Base-by-base conservation (phyloP, 2,797 vertebrate genomes). In the Bradypodion ventrale region DNA sequence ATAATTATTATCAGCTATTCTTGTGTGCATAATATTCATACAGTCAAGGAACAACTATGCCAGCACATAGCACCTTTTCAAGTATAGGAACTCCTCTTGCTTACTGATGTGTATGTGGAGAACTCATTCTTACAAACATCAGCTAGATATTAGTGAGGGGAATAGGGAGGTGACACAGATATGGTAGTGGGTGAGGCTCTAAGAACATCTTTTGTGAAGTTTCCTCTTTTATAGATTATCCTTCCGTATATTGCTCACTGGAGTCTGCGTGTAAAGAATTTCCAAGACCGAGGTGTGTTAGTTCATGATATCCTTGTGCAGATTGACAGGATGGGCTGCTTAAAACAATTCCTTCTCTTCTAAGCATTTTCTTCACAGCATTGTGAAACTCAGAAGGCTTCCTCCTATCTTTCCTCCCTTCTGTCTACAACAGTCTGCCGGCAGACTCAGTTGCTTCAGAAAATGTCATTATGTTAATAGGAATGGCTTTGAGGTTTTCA, bases 391-490 rank as follows among this genome's bases (percentile, higher is more conserved):
- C 15, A 46, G 46, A 60, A 69, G 44, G 6, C 42, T 73, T 75
- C 29, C 49, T 75, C 49, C 78, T 68, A 68, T 85, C 84, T 69
- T 69, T 69, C 8, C 13, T 68, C 21, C 63, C 63, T 81, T 81
- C 83, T 79, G 68, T 73, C 56, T 76, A 52, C 63, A 66, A 16
- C 52, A 85, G 78, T 70, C 42, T 81, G 78, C 56, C 19, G 19
- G 12, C n/a, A 81, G 42, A 37, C 25, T n/a, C 74, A 69, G 63
- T 40, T 85, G 78, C 63, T 85, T 75, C 49, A 75, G 40, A 69
- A 85, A 85, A 62, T 85, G 52, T 85, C 79, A 81, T 76, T 85
- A 85, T 85, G 78, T 81, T 85, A 76, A 81, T 85, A 27, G 49
- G 15, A 69, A 60, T 85, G 49, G 78, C 78, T 81, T 76, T 81